Base-by-base conservation (phyloP, 2,113 vertebrate species). In the Semicossyphus pulcher region DNA sequence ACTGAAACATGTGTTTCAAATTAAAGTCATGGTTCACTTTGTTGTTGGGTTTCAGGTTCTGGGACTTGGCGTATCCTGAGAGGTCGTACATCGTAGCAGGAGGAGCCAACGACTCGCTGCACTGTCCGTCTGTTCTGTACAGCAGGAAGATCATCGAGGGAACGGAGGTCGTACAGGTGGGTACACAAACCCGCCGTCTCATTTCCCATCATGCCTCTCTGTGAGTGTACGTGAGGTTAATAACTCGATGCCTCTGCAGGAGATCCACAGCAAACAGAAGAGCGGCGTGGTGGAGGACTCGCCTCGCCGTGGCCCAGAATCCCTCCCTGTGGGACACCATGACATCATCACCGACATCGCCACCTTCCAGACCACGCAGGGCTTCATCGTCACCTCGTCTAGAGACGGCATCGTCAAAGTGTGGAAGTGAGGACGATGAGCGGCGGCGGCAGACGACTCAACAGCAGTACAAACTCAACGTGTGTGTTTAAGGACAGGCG, bases 241-340 rank as follows among this genome's bases (percentile, higher is more conserved):
- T 16, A 14, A 8, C 7, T n/a, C 4, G 5, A 0, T 10, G 1
- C 52, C 10, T 54, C 9, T 71, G 62, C 81, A 99, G 97, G 97
- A 99, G 91, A 99, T 99, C 89, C 98, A 97, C 91, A 99, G 96
- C 72, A 99, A 99, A 75, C 97, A 97, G 88, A 98, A 98, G 78
- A 93, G 94, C 20, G 96, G 96, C 1, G 93, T 94, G 0, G 94
- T 94, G 8, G 98, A 99, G 58, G 97, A 99, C 56, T 90, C 94
- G 0, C 96, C 97, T 10, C 94, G 98, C 60, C 94, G 95, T 10
- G 96, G 97, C 44, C 96, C 96, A 0, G 97, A 99, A 32, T 96
- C 96, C 23, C 94, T 99, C 8, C 96, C 97, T 0, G 94, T 98
- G 0, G 97, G 97, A 47, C 98, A 99, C 67, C 98, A 99, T 5